Base-by-base conservation (phyloP, 1,140 invertebrate species). In the Lepidurus packardi region DNA sequence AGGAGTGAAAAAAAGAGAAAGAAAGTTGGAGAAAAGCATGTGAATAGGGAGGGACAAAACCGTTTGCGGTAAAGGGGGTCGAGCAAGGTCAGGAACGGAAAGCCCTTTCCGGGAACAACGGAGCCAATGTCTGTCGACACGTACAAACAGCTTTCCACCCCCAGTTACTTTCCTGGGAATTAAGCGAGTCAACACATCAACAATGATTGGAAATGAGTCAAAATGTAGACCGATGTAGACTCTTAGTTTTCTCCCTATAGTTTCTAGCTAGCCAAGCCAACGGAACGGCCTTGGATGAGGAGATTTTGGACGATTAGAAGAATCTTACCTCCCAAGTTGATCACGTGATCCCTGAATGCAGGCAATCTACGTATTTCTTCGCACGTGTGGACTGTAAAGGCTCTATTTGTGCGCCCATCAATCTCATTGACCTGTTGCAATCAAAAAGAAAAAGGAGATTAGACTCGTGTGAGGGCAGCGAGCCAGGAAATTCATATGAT, bases 101-200 rank as follows among this genome's bases (percentile, higher is more conserved):
- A 16, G 53, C 21, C 53, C 53, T 65, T 65, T 65, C 53, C 21
- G 53, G 53, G 53, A 65, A 65, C 8, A 65, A 65, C 53, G n/a
- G 53, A 65, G 9, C 7, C 4, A 16, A 21, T 16, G 21, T 1
- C 53, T 21, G 53, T 65, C 4, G 53, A 65, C 34, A 34, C 34
- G 21, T 65, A 65, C 16, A 65, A 13, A 65, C 53, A 16, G 4
- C 13, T 65, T n/a, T 9, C 13, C 53, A 6, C 53, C 53, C n/a
- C 53, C n/a, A 65, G 53, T 21, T 65, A 65, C 53, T 65, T 65
- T 65, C 53, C 21, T 65, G 53, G 53, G 53, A 65, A 65, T n/a
- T 7, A 16, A 65, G 13, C n/a, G 21, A 65, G 53, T 65, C 53
- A 65, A 65, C 53, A 65, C 16, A 21, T 65, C 53, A 65, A 65